Base-by-base conservation (phyloP, 2,888 invertebrate genomes). In the Sarcophaga variegata region DNA sequence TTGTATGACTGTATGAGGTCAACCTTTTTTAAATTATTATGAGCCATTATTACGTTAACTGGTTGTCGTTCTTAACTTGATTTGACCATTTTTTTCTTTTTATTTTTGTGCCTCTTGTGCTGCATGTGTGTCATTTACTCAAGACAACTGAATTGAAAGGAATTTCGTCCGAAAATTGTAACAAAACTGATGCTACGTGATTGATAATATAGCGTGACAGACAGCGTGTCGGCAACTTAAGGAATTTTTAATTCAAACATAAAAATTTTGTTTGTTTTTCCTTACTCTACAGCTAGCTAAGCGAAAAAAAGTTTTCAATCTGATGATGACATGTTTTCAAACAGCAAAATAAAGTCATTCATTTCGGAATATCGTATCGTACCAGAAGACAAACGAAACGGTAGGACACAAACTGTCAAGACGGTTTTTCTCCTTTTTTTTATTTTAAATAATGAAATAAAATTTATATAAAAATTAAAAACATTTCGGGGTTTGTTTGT, bases 161-260 rank as follows among this genome's bases (percentile, higher is more conserved):
- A 87, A 82, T 79, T 84, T 84, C 79, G 71, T 14, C 54, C 69
- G 71, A 79, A 71, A 84, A 78, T 66, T 84, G 74, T 82, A 81
- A 84, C 83, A 82, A 75, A 80, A 81, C 79, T 86, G 91, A 91
- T 91, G 88, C 88, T 89, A 91, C 91, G 91, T 91, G 91, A 88
- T 90, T 91, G 90, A 91, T 91, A 91, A 90, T 88, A 89, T 88
- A 85, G 88, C 88, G 89, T 89, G 88, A 86, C 89, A 88, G 88
- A 89, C 88, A 84, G 88, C 82, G 76, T 88, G 86, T 80, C 89
- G 89, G 86, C 87, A 87, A 76, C 81, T 81, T 79, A 64, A 82
- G 87, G 84, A 76, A 81, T 81, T 81, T 81, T 12, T 81, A 76
- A 22, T 72, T 75, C 59, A 75, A 70, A 81, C 54, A 37, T 25